These are phyloP conservation scores for Napeogenes sylphis DNA, from an alignment of 2,888 invertebrate genomes.

Conservation along the genomic window DNA sequence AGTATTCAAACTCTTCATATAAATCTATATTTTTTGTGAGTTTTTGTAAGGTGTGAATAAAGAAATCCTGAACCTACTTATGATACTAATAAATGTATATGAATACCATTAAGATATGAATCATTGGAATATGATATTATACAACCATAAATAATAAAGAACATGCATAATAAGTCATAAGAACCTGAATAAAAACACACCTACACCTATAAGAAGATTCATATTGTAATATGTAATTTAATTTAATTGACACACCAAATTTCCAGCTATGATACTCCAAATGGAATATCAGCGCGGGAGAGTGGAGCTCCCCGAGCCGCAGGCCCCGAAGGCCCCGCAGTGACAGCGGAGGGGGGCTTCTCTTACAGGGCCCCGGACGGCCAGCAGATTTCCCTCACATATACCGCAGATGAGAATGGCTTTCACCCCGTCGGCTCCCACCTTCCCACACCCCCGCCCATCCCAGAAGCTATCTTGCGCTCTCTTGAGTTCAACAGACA, in stretches of 20 bases:
- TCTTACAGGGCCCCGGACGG: constrained; percentile 83
- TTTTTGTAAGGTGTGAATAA: too few relatives aligned
- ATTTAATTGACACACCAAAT: not conserved
- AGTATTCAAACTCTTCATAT: too few relatives aligned
- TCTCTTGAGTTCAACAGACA: constrained; percentile 67
- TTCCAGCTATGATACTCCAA: constrained; percentile 80
- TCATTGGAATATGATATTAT: too few relatives aligned
- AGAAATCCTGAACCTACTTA: too few relatives aligned
- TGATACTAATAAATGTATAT: too few relatives aligned
- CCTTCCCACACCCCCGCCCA: constrained; percentile 78
- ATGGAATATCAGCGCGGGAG: constrained; percentile 80
- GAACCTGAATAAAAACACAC: too few relatives aligned
- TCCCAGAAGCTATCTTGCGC: constrained; percentile 77
- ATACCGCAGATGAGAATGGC: constrained; percentile 84
- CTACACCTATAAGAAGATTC: too few relatives aligned
- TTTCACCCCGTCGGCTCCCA: constrained; percentile 81
- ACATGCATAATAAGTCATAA: too few relatives aligned
- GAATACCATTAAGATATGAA: too few relatives aligned
- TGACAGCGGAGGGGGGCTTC: constrained; percentile 81
- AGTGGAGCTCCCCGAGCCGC: constrained; percentile 76
- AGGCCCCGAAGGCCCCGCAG: constrained; percentile 74
- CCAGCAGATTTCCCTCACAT: constrained; percentile 79
- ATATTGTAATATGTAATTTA: too few relatives aligned
- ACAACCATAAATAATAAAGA: too few relatives aligned
- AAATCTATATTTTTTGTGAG: too few relatives aligned